Percentiles rank a stretch among this genome's conserved stretches.
These are phyloP conservation scores for Pteropus alecto DNA, from an alignment of 2,113 vertebrate species.

Conservation along the genomic window DNA sequence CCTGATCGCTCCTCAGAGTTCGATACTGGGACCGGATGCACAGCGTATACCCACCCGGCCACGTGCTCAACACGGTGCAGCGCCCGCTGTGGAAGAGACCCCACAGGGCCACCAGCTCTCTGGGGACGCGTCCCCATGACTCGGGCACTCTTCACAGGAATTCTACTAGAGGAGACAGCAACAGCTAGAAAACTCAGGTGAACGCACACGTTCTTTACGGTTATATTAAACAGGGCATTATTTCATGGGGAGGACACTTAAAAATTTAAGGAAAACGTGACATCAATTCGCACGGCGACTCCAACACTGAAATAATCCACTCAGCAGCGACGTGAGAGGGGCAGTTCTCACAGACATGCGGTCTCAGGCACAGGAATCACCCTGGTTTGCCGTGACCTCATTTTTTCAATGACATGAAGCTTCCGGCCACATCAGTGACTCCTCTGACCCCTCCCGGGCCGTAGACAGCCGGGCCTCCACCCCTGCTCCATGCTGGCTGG, in stretches of 20 bases:
- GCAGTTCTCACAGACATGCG: background rate
- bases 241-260: background rate
- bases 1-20: background rate
- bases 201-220: background rate
- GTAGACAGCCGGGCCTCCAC: fast-evolving
- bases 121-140: fast-evolving
- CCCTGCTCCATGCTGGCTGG: no score
- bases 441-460: fast-evolving
- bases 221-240: background rate
- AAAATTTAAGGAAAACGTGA: background rate
- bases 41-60: no score
- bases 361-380: no score
- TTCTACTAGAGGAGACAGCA: background rate
- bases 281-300: no score
- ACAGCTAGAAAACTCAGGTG: background rate
- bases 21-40: background rate
- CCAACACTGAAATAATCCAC: background rate
- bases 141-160: no score
- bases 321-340: background rate
- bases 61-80: no score
- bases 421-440: fast-evolving
- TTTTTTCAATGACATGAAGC: background rate
- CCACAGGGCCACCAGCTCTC: fast-evolving
- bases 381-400: background rate
- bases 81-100: fast-evolving